Percentiles rank a stretch among this genome's conserved stretches.
These are phyloP conservation scores for Cydia strobilella DNA, from an alignment of 1,140 invertebrate species.

Conservation along the genomic window DNA sequence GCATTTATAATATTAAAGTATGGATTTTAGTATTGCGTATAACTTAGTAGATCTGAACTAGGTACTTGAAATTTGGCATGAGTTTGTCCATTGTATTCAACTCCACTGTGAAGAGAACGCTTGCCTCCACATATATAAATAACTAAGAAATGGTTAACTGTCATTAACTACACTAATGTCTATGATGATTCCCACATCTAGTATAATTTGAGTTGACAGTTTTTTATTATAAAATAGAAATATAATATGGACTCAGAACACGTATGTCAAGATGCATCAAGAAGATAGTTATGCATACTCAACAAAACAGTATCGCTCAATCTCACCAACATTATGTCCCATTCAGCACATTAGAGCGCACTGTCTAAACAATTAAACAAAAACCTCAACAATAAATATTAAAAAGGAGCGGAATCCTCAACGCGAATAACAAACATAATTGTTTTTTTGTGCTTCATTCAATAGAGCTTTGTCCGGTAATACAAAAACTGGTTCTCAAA, in stretches of 20 bases:
- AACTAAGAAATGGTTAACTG: too few species aligned
- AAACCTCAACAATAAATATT: constrained; percentile 60
- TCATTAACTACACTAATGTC: neutral
- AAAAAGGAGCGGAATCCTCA: constrained; percentile 64
- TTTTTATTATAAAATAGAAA: constrained; percentile 21
- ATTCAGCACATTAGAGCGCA: constrained; percentile 34
- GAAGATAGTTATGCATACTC: constrained; percentile 12
- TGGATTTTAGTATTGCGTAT: too few species aligned
- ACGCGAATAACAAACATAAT: constrained; percentile 75
- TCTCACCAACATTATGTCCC: constrained; percentile 39
- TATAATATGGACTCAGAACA: neutral
- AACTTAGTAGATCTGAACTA: neutral
- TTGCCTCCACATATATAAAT: neutral
- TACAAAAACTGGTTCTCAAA: constrained; percentile 67
- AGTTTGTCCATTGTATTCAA: neutral
- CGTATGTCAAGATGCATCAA: constrained; percentile 17
- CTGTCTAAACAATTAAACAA: constrained; percentile 53
- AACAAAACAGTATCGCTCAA: constrained; percentile 7
- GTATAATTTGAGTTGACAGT: constrained; percentile 6
- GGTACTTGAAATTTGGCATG: neutral
- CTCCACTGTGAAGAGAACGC: neutral
- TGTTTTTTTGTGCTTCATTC: constrained; percentile 72
- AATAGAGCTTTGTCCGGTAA: constrained; percentile 64
- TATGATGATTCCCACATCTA: neutral
- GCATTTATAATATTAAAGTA: too few species aligned